These are phyloP conservation scores for Urocynchramus pylzowi DNA, from an alignment of 2,113 vertebrate genomes.

Conservation along the genomic window DNA sequence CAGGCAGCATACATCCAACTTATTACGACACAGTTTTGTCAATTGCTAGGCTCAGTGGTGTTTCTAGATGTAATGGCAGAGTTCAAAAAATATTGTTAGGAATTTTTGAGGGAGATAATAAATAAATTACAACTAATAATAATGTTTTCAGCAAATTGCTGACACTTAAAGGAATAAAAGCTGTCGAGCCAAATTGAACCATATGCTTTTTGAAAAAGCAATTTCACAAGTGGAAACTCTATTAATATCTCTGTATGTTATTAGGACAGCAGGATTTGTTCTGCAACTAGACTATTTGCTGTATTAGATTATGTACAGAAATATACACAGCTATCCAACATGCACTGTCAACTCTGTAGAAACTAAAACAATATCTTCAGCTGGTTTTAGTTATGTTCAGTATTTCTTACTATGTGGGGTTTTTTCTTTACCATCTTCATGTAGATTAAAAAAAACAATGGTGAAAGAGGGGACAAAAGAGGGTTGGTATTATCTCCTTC, in stretches of 20 bases:
- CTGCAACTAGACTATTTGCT: neutral
- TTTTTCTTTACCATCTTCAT: neutral
- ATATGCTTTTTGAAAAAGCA: conserved; percentile 16
- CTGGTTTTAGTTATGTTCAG: neutral
- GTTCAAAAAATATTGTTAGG: conserved; percentile 26
- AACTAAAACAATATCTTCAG: neutral
- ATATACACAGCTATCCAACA: neutral
- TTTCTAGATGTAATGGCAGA: neutral
- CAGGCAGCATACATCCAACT: neutral
- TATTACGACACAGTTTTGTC: conserved; percentile 8
- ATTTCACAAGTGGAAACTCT: conserved; percentile 41
- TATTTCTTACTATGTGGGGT: neutral
- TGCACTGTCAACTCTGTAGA: neutral
- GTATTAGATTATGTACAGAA: neutral
- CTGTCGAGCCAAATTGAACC: neutral
- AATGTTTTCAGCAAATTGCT: conserved; percentile 42
- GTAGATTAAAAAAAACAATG: neutral
- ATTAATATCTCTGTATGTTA: conserved; percentile 27
- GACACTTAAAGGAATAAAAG: conserved; percentile 41
- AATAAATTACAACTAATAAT: conserved; percentile 48
- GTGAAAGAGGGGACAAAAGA: neutral
- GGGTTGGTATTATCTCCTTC: neutral
- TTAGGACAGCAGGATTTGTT: conserved; percentile 19
- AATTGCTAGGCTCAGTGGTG: neutral
- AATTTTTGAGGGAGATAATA: conserved; percentile 36